Conservation (phyloP, 2,797 vertebrate species). For the Cuniculus paca region DNA sequence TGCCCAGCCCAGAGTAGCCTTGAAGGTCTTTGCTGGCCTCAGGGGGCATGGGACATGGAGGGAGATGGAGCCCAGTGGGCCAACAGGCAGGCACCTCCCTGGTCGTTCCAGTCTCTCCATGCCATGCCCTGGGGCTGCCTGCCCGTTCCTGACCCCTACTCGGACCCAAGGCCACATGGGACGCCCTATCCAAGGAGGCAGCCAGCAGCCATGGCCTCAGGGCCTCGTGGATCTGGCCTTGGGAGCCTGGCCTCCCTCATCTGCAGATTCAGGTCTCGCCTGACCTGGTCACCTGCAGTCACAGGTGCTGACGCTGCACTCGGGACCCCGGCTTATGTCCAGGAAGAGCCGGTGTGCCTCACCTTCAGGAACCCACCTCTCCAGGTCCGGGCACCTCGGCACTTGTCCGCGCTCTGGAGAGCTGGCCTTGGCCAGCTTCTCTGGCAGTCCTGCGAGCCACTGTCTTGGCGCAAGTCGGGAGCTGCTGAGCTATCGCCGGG, state of each 20-base stretch:
- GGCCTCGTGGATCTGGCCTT: neutral
- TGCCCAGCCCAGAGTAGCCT: neutral
- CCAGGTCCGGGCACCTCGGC: rapidly evolving
- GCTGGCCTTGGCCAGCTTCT: neutral
- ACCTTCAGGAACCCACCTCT: rapidly evolving
- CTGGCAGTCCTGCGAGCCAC: neutral
- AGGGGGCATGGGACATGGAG: no score
- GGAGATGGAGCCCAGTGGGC: rapidly evolving
- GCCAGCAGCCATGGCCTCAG: neutral
- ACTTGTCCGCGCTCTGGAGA: neutral
- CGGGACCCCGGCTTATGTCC: rapidly evolving
- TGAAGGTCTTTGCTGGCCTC: no score
- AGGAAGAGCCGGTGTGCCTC: rapidly evolving
- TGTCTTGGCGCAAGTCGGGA: neutral
- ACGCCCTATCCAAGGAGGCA: neutral
- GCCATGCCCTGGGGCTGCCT: rapidly evolving
- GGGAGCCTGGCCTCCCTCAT: rapidly evolving
- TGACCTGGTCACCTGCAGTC: rapidly evolving
- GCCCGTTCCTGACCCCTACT: rapidly evolving
- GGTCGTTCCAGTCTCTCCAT: neutral
- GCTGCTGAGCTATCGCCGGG: neutral
- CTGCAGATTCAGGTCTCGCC: no score
- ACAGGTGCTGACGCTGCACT: neutral
- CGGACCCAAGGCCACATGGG: neutral
- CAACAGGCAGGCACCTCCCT: rapidly evolving